Percentiles rank a stretch among this genome's conserved stretches.
These are phyloP conservation scores for Egretta garzetta DNA, from an alignment of 2,113 vertebrate species.

Conservation along the genomic window DNA sequence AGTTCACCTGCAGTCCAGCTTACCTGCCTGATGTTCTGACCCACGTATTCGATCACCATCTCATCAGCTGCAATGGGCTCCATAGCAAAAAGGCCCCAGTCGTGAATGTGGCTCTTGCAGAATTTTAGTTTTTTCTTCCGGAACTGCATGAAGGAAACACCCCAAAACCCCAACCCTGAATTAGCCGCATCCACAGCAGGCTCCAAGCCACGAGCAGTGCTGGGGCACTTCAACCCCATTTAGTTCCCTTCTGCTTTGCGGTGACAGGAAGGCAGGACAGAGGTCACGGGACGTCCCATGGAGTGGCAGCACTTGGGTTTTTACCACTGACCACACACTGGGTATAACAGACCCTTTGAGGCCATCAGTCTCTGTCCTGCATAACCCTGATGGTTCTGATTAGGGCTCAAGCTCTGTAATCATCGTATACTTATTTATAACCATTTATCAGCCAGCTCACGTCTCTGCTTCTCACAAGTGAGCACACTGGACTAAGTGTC, in stretches of 20 bases:
- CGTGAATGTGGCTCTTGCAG: constrained; percentile 96
- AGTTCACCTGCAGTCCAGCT: background rate
- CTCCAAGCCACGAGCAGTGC: background rate
- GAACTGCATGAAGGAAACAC: constrained; percentile 79
- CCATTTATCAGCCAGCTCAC: background rate
- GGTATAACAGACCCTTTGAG: background rate
- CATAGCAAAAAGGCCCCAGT: constrained; percentile 98
- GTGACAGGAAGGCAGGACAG: background rate
- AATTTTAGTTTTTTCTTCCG: constrained; percentile 98
- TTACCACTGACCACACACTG: background rate
- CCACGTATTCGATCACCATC: constrained; percentile 99
- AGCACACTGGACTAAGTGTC: background rate
- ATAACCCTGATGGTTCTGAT: background rate
- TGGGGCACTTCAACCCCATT: background rate
- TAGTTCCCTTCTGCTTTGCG: background rate
- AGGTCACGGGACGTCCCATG: background rate
- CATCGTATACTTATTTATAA: background rate
- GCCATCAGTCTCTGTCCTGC: background rate
- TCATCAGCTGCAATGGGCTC: constrained; percentile 98
- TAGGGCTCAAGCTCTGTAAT: background rate
- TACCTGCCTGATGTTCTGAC: constrained; percentile 98
- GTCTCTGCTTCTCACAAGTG: background rate
- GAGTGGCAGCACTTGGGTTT: background rate
- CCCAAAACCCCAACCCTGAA: background rate
- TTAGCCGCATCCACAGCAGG: background rate